Percentiles rank a stretch among this genome's conserved stretches.
Conservation (phyloP, 1,140 invertebrate genomes). For the Theocolax elegans region DNA sequence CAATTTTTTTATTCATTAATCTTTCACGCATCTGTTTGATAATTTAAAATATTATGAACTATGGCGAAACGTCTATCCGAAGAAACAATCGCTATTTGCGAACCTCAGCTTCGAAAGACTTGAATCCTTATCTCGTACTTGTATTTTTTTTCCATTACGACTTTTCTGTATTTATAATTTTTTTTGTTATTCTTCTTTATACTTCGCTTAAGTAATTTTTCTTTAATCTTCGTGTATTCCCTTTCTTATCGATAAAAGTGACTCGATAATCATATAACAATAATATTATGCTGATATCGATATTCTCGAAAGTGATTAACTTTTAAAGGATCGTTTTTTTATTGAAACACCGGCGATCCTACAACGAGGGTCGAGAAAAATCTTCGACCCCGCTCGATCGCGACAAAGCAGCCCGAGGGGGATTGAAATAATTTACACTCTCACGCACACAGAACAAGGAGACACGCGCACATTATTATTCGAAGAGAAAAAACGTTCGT, state of each 20-base stretch:
- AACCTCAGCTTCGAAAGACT: conserved; percentile 40
- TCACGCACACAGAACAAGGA: conserved; percentile 9
- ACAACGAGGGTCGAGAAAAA: no score
- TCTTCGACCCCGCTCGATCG: neutral
- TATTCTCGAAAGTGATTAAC: conserved; percentile 48
- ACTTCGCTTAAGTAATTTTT: conserved; percentile 1
- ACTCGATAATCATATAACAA: conserved; percentile 52
- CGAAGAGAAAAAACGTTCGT: no score
- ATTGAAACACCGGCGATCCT: conserved; percentile 12
- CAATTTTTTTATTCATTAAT: conserved; percentile 17
- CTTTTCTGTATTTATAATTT: conserved; percentile 18
- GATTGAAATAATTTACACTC: conserved; percentile 24
- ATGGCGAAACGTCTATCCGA: conserved; percentile 51
- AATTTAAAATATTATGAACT: conserved; percentile 56
- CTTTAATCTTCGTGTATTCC: neutral
- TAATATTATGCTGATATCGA: conserved; percentile 53
- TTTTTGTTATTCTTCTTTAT: conserved; percentile 21
- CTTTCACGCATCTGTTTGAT: conserved; percentile 43
- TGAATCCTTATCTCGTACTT: no score
- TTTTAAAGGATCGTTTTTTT: conserved; percentile 31
- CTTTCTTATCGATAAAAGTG: conserved; percentile 39
- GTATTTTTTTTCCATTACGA: neutral
- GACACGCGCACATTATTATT: neutral
- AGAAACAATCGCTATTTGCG: conserved; percentile 49
- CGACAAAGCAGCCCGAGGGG: neutral